These are phyloP conservation scores for Actinostola sp. DNA, from an alignment of 92 coral and sea anemone genomes.

Conservation along the genomic window DNA sequence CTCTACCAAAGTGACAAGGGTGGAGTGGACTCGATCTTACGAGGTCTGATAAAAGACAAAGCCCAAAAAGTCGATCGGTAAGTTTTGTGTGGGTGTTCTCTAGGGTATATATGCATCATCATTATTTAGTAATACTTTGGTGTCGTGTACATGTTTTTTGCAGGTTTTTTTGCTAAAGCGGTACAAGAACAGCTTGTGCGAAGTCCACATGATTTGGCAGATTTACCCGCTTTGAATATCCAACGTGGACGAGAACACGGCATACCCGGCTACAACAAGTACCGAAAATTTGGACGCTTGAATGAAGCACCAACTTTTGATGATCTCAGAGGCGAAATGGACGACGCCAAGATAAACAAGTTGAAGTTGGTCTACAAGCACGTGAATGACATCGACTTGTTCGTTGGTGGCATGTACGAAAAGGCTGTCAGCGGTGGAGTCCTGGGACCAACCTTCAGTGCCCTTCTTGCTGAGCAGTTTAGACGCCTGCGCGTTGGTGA, in stretches of 20 bases:
- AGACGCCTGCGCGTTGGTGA: conserved; percentile 38
- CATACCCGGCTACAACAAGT: conserved; percentile 54
- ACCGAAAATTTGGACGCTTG: conserved; percentile 21
- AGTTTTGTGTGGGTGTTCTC: no score
- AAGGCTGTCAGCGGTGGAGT: conserved; percentile 21
- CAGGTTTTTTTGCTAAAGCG: conserved; percentile 48
- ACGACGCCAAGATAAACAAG: background rate
- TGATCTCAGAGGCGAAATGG: background rate
- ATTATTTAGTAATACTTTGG: no score
- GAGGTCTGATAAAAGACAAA: conserved; percentile 38
- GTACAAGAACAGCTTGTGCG: conserved; percentile 53
- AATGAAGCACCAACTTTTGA: conserved; percentile 11
- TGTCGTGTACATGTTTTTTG: no score
- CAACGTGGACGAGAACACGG: conserved; percentile 74
- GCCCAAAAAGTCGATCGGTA: conserved; percentile 48
- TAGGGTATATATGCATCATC: no score
- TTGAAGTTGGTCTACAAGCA: conserved; percentile 17
- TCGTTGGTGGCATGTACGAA: conserved; percentile 43
- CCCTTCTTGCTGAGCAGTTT: conserved; percentile 39
- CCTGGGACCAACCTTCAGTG: conserved; percentile 42
- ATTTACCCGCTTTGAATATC: conserved; percentile 64
- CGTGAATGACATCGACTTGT: conserved; percentile 42
- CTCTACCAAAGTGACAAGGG: conserved; percentile 20
- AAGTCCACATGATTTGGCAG: conserved; percentile 34
- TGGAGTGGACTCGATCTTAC: conserved; percentile 50